Evolutionary conservation across 2,113 vertebrate species (phyloP), one percentile per base, ranked within the genome.

Genomic region (Cercocebus atys): DNA sequence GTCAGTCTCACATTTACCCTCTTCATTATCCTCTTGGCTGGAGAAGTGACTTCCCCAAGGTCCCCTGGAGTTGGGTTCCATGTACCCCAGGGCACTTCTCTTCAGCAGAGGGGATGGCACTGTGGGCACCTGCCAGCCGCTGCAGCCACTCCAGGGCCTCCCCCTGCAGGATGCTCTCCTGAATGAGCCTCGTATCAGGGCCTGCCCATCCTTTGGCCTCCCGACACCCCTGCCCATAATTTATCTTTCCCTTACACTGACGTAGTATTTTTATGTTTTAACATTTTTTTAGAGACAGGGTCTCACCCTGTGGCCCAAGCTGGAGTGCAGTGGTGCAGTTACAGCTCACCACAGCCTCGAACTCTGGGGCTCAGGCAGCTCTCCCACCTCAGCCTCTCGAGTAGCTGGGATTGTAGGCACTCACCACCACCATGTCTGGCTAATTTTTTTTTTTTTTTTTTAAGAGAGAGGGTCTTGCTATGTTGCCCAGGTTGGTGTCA

Each of bases 61-160:
- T 47, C 92, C 43, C 25, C 17, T 1, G 47, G 38, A 55, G 61
- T 57, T 40, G 57, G 68, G 18, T 75, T 17, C 66, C 0, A 18
- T 0, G 12, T 0, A 35, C 5, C 8, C 25, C 3, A 22, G 18
- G 23, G 16, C 32, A 23, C 20, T 38, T 57, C 22, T 25, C n/a
- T 45, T 59, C 40, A 23, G 38, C 27, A 11, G 5, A 18, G 57
- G 8, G 7, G 4, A 38, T 2, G 6, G 84, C 38, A 32, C 70
- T 1, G 0, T 35, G 43, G 78, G n/a, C 3, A 38, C 17, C 32
- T 2, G 10, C 55, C 11, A 17, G 40, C 45, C 7, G 9, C 9
- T 1, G 14, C 10, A 45, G 38, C 17, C 40, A 2, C n/a, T 40
- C 20, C 55, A 47, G 11, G 32, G 45, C 30, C 72, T 76, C 83